phyloP scores from a whole-genome alignment of 2,797 vertebrate genomes.

The Florisuga fusca region DNA sequence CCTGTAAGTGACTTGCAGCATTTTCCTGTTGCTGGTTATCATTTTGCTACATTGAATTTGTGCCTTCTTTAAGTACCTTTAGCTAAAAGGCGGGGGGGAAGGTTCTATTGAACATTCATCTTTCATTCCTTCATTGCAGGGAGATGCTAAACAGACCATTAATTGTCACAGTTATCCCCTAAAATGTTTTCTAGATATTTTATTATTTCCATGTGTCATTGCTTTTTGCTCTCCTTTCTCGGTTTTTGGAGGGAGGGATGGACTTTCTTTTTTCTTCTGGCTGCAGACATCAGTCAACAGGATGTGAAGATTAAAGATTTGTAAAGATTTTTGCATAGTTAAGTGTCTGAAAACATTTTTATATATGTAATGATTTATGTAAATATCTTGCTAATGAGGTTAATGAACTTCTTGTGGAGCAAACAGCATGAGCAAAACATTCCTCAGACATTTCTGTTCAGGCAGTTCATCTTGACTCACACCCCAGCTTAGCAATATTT shows the following conservation, averaged over 20 bases:
- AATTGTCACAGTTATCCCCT: not conserved
- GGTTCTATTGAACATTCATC: not conserved
- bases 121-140: not conserved
- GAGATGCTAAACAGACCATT: not conserved
- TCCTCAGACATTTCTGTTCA: not conserved
- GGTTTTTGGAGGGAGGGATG: not conserved
- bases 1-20: slow-evolving; percentile 88
- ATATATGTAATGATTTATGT: not conserved
- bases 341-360: not conserved
- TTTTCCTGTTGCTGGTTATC: slow-evolving; percentile 26
- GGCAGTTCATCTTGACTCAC: not conserved
- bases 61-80: not conserved
- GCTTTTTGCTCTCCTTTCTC: not conserved
- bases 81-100: not conserved
- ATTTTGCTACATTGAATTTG: not conserved
- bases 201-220: not conserved
- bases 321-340: not conserved
- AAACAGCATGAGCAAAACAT: not conserved
- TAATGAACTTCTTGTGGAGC: not conserved
- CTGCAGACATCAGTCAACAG: not conserved
- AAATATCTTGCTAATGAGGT: not conserved
- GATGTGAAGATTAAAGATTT: not conserved
- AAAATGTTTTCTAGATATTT: not conserved
- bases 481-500: not conserved
- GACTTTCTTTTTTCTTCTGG: not conserved